phyloP scores from a whole-genome alignment of 2,113 vertebrate species.

The Candoia aspera region DNA sequence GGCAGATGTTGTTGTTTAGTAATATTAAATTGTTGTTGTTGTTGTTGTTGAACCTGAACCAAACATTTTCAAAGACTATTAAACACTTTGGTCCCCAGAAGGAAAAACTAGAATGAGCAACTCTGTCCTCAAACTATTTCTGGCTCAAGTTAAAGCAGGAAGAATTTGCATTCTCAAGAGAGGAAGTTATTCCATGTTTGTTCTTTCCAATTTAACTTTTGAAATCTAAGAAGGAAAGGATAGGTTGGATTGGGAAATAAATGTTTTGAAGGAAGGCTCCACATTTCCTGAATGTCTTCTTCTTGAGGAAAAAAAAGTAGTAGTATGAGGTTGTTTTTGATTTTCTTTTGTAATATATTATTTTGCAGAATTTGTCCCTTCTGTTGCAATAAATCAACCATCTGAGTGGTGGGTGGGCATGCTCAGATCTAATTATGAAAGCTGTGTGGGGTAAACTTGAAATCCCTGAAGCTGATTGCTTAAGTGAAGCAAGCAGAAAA shows the following conservation, averaged over 20 bases:
- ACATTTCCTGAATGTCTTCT: not conserved
- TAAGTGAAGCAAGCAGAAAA: not conserved
- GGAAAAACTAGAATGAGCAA: not conserved
- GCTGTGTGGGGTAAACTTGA: not conserved
- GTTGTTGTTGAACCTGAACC: not conserved
- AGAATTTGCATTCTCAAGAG: not conserved
- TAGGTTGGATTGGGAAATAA: not conserved
- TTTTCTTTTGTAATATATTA: not conserved
- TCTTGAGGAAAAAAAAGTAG: not conserved
- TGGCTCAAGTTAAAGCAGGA: conserved; percentile 5
- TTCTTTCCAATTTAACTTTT: not conserved
- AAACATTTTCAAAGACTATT: not conserved
- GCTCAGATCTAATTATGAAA: not conserved
- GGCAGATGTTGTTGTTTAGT: not conserved
- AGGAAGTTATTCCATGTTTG: not conserved
- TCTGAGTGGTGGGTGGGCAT: too few species aligned
- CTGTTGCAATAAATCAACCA: not conserved
- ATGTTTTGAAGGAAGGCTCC: not conserved
- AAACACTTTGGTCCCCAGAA: not conserved
- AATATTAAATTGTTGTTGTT: too few species aligned
- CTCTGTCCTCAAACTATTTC: not conserved
- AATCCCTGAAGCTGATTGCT: not conserved
- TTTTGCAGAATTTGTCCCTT: not conserved
- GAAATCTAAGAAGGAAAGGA: not conserved
- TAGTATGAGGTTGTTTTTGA: not conserved